phyloP scores from a whole-genome alignment of 2,797 vertebrate genomes.

The Enteromius viviparus region DNA sequence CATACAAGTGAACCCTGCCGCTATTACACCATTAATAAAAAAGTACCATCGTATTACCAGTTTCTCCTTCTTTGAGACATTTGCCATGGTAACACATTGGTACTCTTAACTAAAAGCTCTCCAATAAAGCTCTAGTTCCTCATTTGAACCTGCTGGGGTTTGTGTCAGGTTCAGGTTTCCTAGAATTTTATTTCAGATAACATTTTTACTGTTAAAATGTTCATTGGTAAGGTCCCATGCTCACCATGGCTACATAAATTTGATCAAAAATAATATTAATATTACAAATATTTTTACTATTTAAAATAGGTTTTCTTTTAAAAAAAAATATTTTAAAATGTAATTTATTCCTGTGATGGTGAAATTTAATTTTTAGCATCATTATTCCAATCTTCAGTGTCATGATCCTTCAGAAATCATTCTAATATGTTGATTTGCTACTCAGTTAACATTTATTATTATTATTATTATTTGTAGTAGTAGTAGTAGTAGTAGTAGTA shows the following conservation, averaged over 20 bases:
- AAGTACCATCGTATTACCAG: background rate
- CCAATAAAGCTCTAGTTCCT: background rate
- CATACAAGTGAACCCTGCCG: background rate
- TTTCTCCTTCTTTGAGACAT: conserved; percentile 5
- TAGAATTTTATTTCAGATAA: no score
- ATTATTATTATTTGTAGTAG: background rate
- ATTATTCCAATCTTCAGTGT: background rate
- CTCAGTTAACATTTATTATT: background rate
- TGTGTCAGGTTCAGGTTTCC: background rate
- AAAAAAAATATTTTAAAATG: background rate
- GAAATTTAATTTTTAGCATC: background rate
- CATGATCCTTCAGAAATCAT: background rate
- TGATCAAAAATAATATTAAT: background rate
- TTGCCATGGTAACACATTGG: background rate
- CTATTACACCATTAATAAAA: conserved; percentile 27
- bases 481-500: background rate
- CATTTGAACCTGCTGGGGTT: background rate
- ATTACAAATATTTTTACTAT: background rate
- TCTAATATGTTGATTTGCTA: background rate
- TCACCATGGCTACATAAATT: background rate
- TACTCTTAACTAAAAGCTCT: background rate
- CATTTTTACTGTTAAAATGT: no score
- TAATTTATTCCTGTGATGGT: background rate
- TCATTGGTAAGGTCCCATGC: background rate
- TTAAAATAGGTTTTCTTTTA: background rate